phyloP scores from a whole-genome alignment of 2,888 invertebrate genomes.

The Tholera decimalis region DNA sequence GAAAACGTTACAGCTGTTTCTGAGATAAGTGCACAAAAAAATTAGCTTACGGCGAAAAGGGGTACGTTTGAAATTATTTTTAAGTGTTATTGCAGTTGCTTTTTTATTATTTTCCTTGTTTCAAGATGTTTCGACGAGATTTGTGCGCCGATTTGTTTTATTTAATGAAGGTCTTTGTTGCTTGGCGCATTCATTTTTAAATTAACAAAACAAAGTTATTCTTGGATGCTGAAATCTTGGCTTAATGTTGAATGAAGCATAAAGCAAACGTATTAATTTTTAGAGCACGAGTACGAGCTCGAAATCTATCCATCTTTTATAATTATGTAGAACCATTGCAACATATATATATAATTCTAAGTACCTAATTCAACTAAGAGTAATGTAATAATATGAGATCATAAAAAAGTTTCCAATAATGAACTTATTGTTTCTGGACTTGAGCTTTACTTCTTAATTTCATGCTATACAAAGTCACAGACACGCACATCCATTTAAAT shows the following conservation, averaged over 20 bases:
- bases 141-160: slow-evolving; percentile 26
- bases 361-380: slow-evolving; percentile 11
- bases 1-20: slow-evolving; percentile 44
- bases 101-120: slow-evolving; percentile 49
- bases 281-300: background rate
- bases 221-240: background rate
- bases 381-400: slow-evolving; percentile 24
- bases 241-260: background rate
- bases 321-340: slow-evolving; percentile 1
- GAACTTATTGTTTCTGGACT: slow-evolving; percentile 44
- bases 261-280: background rate
- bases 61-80: slow-evolving; percentile 45
- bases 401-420: slow-evolving; percentile 24
- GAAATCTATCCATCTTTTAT: background rate
- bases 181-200: slow-evolving; percentile 2
- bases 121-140: slow-evolving; percentile 5
- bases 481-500: slow-evolving; percentile 50
- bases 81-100: slow-evolving; percentile 44
- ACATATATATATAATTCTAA: slow-evolving; percentile 4
- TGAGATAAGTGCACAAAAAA: slow-evolving; percentile 47
- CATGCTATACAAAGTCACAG: slow-evolving; percentile 25
- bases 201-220: background rate
- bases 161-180: slow-evolving; percentile 20
- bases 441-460: slow-evolving; percentile 28
- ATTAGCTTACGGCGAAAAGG: slow-evolving; percentile 32